Evolutionary conservation across 2,888 invertebrate genomes (phyloP).

Genomic region (Megamerina dolium): DNA sequence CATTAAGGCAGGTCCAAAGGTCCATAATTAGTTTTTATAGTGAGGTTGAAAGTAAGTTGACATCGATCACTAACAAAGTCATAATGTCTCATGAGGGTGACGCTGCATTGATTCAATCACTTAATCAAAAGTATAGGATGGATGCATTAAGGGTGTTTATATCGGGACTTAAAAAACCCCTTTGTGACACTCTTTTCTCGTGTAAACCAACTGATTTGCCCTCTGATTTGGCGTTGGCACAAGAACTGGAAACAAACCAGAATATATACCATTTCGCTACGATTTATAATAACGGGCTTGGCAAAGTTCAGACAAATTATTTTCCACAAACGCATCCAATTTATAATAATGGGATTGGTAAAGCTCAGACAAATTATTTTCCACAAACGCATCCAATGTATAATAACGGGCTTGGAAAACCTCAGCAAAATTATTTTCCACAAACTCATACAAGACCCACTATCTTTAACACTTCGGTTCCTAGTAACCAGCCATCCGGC

Average conservation of each 20-base stretch:
- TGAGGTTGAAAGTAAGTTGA: constrained; percentile 4
- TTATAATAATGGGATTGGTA: constrained; percentile 1
- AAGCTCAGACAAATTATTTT: constrained; percentile 2
- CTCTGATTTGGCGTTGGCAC: constrained; percentile 9
- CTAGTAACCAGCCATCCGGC: constrained; percentile 1
- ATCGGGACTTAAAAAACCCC: constrained; percentile 9
- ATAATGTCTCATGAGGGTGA: neutral
- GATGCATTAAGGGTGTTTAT: constrained; percentile 12
- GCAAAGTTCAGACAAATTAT: constrained; percentile 1
- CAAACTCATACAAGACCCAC: constrained; percentile 1
- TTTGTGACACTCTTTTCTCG: constrained; percentile 8
- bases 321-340: neutral
- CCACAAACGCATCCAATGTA: neutral
- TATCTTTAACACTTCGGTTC: neutral
- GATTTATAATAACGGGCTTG: constrained; percentile 1
- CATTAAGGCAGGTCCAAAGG: constrained; percentile 13
- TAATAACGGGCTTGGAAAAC: constrained; percentile 2
- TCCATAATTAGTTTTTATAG: constrained; percentile 8
- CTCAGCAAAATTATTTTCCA: constrained; percentile 2
- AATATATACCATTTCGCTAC: constrained; percentile 8
- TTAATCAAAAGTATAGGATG: constrained; percentile 12
- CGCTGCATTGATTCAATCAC: neutral
- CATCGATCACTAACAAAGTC: constrained; percentile 3
- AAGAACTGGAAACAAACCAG: constrained; percentile 12
- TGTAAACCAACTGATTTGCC: constrained; percentile 7